Evolutionary conservation across 2,113 vertebrate genomes (phyloP).

Genomic region (Pseudorhombus dupliciocellatus): DNA sequence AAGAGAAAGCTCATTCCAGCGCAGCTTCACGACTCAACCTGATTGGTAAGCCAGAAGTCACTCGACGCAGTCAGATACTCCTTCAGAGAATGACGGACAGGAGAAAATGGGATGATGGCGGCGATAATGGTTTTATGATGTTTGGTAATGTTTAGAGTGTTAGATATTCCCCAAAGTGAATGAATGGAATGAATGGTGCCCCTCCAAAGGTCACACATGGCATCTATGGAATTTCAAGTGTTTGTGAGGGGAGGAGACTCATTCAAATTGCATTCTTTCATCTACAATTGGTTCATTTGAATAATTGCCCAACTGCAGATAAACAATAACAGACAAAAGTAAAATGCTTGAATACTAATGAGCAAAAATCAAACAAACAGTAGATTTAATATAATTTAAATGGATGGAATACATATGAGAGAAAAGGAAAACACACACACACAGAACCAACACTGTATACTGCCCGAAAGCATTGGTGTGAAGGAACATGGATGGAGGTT

Average conservation of each 20-base stretch:
- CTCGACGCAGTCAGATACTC: not conserved
- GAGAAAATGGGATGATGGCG: not conserved
- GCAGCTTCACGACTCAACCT: not conserved
- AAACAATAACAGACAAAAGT: not conserved
- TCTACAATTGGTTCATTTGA: not conserved
- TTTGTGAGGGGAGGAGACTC: not conserved
- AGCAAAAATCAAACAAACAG: not conserved
- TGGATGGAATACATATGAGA: too few relatives aligned
- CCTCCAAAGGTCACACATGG: not conserved
- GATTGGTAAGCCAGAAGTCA: not conserved
- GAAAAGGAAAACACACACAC: too few relatives aligned
- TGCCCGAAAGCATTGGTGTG: too few relatives aligned
- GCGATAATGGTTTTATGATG: not conserved
- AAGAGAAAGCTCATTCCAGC: not conserved
- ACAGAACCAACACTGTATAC: too few relatives aligned
- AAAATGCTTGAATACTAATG: not conserved
- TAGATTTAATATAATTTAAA: not conserved
- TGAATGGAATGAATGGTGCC: not conserved
- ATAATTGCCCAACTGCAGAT: not conserved
- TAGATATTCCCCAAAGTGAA: not conserved
- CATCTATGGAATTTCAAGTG: not conserved
- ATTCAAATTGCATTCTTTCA: not conserved
- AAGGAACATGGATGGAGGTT: not conserved
- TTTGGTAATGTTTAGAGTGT: not conserved
- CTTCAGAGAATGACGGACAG: constrained; percentile 2